Base-by-base conservation (phyloP, 2,888 invertebrate species). In the Cheilosia vulpina region DNA sequence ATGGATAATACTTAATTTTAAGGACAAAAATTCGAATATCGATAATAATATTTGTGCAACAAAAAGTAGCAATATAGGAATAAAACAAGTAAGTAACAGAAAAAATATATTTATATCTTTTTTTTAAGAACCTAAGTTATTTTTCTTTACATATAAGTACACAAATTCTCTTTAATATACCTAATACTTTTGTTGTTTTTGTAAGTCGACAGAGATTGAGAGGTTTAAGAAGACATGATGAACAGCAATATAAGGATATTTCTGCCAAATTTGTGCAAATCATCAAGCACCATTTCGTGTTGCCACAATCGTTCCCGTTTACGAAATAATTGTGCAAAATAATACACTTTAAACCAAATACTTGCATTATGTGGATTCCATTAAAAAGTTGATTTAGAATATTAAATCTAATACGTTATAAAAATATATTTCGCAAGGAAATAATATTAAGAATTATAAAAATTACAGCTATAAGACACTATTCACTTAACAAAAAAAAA, bases 11-110 rank as follows among this genome's bases (percentile, higher is more conserved):
- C 13, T 38, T 38, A 11, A 34, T 34, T 11, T 34, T 34, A 13
- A 11, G 31, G 41, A 43, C 50, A 68, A 78, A 83, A 79, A 79
- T 79, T 83, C 73, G 79, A 83, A 83, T 79, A 79, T 79, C 79
- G 73, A 13, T 38, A 57, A 53, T 60, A 21, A 55, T 58, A 21
- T 57, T 47, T 62, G 63, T 27, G 53, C 2, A 47, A 41, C 31
- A 47, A 66, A 66, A 53, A 80, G 11, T 47, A 47, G 13, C 38
- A 52, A 69, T 17, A 76, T 52, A 15, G 53, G 17, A 66, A 43
- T 21, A 57, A 66, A 72, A 68, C 58, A 66, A 60, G 62, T 78
- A 83, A 68, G 68, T 68, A 63, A 73, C 58, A 47, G 24, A 73
- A 34, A 15, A 17, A 43, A 47, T n/a, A n/a, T 50, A 17, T 50